Base-by-base conservation (phyloP, 2,797 vertebrate genomes). In the Meda fulgida region DNA sequence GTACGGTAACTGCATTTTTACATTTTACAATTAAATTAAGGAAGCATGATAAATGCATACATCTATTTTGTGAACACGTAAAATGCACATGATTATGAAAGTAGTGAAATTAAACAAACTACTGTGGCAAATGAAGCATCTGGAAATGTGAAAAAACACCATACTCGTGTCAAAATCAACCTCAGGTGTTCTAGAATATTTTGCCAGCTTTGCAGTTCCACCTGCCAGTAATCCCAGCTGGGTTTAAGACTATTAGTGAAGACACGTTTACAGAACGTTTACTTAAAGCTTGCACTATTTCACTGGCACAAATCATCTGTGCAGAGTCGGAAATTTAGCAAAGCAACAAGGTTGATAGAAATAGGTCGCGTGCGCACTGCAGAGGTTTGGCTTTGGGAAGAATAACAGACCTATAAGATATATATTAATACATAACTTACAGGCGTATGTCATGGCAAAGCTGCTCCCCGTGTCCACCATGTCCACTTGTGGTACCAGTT, bases 401-500 rank as follows among this genome's bases (percentile, higher is more conserved):
- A 84, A 23, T 58, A 78, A 70, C 75, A 84, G 19, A 79, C 48
- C 3, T 19, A 9, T 7, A 3, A 67, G 2, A 43, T 34, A 13
- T 9, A 58, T 14, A 60, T 48, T 8, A 26, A 65, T 26, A 69
- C 13, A 73, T 23, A 93, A 99, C 98, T 99, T 93, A 99, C 98
- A 99, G 92, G 97, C 97, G 82, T 99, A 99, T 85, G 98, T 99
- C 98, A 99, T 99, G 93, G 97, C 97, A 88, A 99, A 99, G 93
- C 98, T 99, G 96, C 97, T 98, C 1, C 96, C 97, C 23, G 97
- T 97, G 93, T 99, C 97, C 95, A 99, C 98, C 97, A 99, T 97
- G 93, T 99, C 98, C 90, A 99, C 98, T 90, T 99, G 98, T 40
- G 98, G 97, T 88, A 98, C 96, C 92, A 99, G 96, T 87, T 98